A percentile compares a stretch with the other conserved stretches of the same genome.
Conservation (phyloP, 2,888 invertebrate genomes). For the Zele albiditarsus region DNA sequence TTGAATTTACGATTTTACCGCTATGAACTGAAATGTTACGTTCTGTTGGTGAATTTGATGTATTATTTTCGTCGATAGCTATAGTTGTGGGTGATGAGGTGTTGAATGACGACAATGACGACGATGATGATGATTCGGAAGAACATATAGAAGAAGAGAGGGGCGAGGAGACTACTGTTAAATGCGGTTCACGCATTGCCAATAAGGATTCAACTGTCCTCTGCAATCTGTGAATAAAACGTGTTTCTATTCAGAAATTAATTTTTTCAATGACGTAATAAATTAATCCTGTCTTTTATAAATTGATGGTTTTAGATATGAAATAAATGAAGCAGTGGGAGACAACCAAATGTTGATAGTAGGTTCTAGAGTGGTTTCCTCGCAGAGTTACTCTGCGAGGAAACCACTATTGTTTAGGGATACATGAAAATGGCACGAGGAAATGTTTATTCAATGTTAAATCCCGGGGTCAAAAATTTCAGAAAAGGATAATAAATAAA, state of each 20-base stretch:
- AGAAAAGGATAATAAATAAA: too few species aligned
- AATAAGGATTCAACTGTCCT: slow-evolving; percentile 80
- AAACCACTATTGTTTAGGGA: too few species aligned
- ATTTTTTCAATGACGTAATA: not conserved
- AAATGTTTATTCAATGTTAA: too few species aligned
- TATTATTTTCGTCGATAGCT: slow-evolving; percentile 44
- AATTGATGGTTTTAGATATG: too few species aligned
- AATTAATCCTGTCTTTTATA: too few species aligned
- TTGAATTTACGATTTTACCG: slow-evolving; percentile 56
- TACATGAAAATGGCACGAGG: too few species aligned
- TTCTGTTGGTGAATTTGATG: slow-evolving; percentile 35
- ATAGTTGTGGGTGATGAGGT: slow-evolving; percentile 26
- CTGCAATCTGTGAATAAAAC: slow-evolving; percentile 72
- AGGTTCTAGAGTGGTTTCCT: too few species aligned
- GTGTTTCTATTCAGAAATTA: not conserved
- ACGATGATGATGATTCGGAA: slow-evolving; percentile 40
- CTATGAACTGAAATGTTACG: slow-evolving; percentile 46
- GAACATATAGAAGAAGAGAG: slow-evolving; percentile 19
- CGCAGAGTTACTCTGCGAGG: too few species aligned
- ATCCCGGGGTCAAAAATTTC: too few species aligned
- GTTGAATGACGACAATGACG: slow-evolving; percentile 47
- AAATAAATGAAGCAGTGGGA: too few species aligned
- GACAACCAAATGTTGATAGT: too few species aligned
- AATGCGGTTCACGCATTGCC: slow-evolving; percentile 78
- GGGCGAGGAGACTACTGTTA: slow-evolving; percentile 68